Conservation (phyloP, 2,888 invertebrate genomes). For the Cheilosia scutellata region DNA sequence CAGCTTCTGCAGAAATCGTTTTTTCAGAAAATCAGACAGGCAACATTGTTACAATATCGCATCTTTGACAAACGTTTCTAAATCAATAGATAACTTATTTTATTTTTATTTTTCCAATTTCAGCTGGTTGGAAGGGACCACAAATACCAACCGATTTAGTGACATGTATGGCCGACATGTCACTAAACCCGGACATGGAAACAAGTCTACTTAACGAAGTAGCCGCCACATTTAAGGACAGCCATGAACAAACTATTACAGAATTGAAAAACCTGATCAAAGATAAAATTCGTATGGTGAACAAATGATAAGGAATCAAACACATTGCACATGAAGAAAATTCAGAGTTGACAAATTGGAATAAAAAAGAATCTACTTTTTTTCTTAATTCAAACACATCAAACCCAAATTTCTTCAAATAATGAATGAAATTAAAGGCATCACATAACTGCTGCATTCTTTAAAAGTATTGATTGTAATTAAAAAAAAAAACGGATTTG, state of each 20-base stretch:
- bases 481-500: slow-evolving; percentile 21
- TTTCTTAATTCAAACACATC: slow-evolving; percentile 26
- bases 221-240: slow-evolving; percentile 82
- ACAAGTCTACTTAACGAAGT: slow-evolving; percentile 82
- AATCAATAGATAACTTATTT: not conserved
- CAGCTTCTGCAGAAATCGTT: no score
- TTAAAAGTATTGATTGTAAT: slow-evolving; percentile 60
- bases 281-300: slow-evolving; percentile 83
- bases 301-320: slow-evolving; percentile 79
- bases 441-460: slow-evolving; percentile 4
- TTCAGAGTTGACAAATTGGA: slow-evolving; percentile 21
- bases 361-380: slow-evolving; percentile 50
- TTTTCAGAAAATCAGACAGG: no score
- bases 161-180: slow-evolving; percentile 83
- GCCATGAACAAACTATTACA: slow-evolving; percentile 82
- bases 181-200: slow-evolving; percentile 83
- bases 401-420: slow-evolving; percentile 9
- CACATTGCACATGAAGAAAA: not conserved
- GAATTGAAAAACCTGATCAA: slow-evolving; percentile 83
- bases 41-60: no score
- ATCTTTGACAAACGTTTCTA: no score
- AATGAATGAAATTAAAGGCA: not conserved
- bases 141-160: slow-evolving; percentile 81
- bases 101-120: slow-evolving; percentile 39
- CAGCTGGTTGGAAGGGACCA: slow-evolving; percentile 82